phyloP scores from a whole-genome alignment of 2,888 invertebrate species.

The Lissocephala sabroskyi region DNA sequence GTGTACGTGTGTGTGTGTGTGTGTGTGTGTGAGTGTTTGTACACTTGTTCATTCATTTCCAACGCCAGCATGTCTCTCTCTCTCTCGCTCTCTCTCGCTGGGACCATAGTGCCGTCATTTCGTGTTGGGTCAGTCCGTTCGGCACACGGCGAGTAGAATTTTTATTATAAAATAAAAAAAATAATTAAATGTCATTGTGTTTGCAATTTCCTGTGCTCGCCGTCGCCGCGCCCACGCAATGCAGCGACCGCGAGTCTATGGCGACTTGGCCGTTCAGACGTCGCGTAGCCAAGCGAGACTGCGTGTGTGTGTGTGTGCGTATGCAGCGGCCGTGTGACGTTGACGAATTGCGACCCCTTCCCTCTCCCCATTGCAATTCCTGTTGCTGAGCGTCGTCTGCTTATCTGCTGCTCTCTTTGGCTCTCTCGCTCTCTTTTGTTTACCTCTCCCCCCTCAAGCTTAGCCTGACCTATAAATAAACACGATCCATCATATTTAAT shows the following conservation, averaged over 20 bases:
- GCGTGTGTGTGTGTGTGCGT: slow-evolving; percentile 5
- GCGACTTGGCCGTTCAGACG: neutral
- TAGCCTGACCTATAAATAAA: slow-evolving; percentile 12
- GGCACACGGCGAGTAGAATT: neutral
- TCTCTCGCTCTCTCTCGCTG: neutral
- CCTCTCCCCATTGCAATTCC: too few relatives aligned
- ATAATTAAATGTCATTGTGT: too few relatives aligned
- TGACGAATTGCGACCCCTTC: too few relatives aligned
- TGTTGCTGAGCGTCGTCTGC: slow-evolving; percentile 9
- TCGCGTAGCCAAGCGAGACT: neutral
- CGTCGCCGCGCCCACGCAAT: slow-evolving; percentile 24
- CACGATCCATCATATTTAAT: too few relatives aligned
- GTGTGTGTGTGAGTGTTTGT: neutral
- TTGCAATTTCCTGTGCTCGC: slow-evolving; percentile 15
- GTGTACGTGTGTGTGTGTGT: neutral
- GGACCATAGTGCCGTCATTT: slow-evolving; percentile 34
- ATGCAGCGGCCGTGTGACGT: neutral
- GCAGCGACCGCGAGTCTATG: slow-evolving; percentile 13
- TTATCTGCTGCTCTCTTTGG: slow-evolving; percentile 10
- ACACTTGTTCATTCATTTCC: slow-evolving; percentile 44
- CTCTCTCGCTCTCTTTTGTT: slow-evolving; percentile 3
- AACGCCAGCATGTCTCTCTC: slow-evolving; percentile 20
- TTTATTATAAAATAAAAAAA: too few relatives aligned
- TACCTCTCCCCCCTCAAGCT: slow-evolving; percentile 1
- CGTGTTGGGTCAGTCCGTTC: slow-evolving; percentile 44